These are phyloP conservation scores for Uloborus plumipes DNA, from an alignment of 2,888 invertebrate species.

Conservation along the genomic window DNA sequence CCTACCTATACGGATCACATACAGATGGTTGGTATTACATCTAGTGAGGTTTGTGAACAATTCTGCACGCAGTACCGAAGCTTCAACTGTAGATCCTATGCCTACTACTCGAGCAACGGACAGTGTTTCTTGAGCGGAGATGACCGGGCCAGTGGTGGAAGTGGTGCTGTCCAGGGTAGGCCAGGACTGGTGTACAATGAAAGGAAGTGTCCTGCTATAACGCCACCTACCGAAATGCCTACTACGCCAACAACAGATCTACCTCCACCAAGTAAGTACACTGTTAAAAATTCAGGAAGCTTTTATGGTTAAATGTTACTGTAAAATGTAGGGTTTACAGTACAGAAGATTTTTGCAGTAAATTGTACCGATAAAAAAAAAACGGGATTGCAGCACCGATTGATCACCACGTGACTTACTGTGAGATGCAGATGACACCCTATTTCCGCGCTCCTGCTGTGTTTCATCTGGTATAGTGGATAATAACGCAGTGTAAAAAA, in stretches of 20 bases:
- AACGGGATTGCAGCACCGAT: too few species aligned
- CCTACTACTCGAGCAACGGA: slow-evolving; percentile 71
- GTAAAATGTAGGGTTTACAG: too few species aligned
- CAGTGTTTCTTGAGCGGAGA: slow-evolving; percentile 72
- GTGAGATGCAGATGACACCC: too few species aligned
- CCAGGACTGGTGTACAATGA: slow-evolving; percentile 67
- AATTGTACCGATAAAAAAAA: too few species aligned
- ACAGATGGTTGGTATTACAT: slow-evolving; percentile 69
- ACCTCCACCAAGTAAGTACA: slow-evolving; percentile 62
- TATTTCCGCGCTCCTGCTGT: too few species aligned
- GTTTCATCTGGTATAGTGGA: too few species aligned
- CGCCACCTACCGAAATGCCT: slow-evolving; percentile 46
- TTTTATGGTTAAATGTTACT: too few species aligned
- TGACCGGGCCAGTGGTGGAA: slow-evolving; percentile 65
- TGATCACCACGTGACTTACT: too few species aligned
- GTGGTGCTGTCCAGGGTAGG: slow-evolving; percentile 59
- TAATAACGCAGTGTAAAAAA: too few species aligned
- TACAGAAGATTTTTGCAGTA: too few species aligned
- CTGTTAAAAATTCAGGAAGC: too few species aligned
- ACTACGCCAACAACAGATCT: slow-evolving; percentile 58
- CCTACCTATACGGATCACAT: slow-evolving; percentile 68
- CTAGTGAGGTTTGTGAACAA: slow-evolving; percentile 71
- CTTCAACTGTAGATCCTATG: slow-evolving; percentile 72
- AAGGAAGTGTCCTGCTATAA: slow-evolving; percentile 63
- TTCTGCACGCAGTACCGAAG: slow-evolving; percentile 71